Evolutionary conservation across 2,888 invertebrate species (phyloP), one percentile per base, ranked within the genome.

Genomic region (Epinotia brunnichana): DNA sequence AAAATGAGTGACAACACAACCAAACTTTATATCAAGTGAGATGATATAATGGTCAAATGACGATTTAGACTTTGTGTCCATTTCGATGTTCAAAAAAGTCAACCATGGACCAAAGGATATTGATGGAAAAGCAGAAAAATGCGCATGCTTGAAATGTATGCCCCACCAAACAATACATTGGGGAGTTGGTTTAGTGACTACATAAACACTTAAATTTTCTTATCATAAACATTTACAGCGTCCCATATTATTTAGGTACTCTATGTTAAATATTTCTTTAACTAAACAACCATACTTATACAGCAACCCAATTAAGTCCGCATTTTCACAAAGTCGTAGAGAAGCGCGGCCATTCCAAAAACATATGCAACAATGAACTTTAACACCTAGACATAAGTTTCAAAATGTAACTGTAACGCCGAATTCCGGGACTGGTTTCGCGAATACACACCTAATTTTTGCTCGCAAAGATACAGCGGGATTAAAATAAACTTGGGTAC

Each of bases 371-470:
- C 19, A 41, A 19, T 60, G 13, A 7, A 60, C 44, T 44, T 61
- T 61, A 44, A 21, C 10, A 44, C 44, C 9, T 10, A 44, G 1
- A 61, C 21, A 21, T 44, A 61, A 44, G 44, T 11, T 15, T 21
- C 61, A 44, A 44, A 61, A 61, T 17, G 21, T 44, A 17, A n/a
- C 3, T 17, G n/a, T 10, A 11, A 24, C 54, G 56, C 56, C 53
- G 54, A 69, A 73, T 69, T 70, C 62, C 60, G 54, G 35, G 48
- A 29, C 66, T 39, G 61, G 44, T 67, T 66, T 54, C 15, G 44
- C 15, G 74, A 70, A 73, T 76, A 77, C 80, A 78, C 79, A 81
- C 80, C 83, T 85, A 83, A 84, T 85, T 82, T 74, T 82, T 81
- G 79, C 77, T 76, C 76, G 78, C 79, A 76, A 76, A 77, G 76